Percentiles rank a stretch among this genome's conserved stretches.
These are phyloP conservation scores for Sipha maydis DNA, from an alignment of 2,888 invertebrate species.

Conservation along the genomic window DNA sequence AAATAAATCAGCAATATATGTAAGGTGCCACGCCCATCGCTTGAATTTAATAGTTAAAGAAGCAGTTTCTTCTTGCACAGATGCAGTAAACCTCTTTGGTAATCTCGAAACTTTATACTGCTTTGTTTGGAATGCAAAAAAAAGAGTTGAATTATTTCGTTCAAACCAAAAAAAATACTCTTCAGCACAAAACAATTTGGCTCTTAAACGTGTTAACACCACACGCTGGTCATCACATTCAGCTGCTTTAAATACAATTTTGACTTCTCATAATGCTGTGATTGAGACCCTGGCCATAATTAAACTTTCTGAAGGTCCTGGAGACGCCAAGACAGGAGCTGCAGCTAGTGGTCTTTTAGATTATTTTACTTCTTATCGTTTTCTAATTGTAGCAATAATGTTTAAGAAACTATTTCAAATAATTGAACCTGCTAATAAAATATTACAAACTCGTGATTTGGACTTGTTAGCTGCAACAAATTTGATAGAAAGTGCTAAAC, in stretches of 20 bases:
- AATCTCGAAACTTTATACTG: conserved; percentile 15
- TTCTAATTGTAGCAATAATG: conserved; percentile 19
- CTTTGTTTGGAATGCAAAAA: conserved; percentile 14
- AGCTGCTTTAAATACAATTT: conserved; percentile 22
- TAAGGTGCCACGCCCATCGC: too few species aligned
- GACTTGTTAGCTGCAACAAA: conserved; percentile 22
- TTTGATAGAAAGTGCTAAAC: conserved; percentile 22
- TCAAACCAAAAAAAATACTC: conserved; percentile 18
- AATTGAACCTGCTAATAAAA: conserved; percentile 16
- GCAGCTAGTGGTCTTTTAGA: conserved; percentile 11
- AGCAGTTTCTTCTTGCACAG: conserved; percentile 14
- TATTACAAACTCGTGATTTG: conserved; percentile 22
- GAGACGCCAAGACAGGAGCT: background rate
- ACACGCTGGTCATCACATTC: conserved; percentile 12
- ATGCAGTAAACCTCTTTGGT: conserved; percentile 19
- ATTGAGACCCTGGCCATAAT: conserved; percentile 14
- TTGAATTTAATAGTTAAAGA: conserved; percentile 24
- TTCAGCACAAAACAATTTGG: conserved; percentile 9
- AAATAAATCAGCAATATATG: conserved; percentile 25
- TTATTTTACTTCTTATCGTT: conserved; percentile 18
- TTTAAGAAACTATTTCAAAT: conserved; percentile 20
- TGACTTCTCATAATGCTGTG: conserved; percentile 5
- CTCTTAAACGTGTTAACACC: conserved; percentile 14
- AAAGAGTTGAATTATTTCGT: conserved; percentile 23
- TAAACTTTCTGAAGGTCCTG: conserved; percentile 12